Evolutionary conservation across 30 jellyfish, hydroid and myxozoan genomes (phyloP), one percentile per base, ranked within the genome.

Genomic region (Hydra vulgaris): DNA sequence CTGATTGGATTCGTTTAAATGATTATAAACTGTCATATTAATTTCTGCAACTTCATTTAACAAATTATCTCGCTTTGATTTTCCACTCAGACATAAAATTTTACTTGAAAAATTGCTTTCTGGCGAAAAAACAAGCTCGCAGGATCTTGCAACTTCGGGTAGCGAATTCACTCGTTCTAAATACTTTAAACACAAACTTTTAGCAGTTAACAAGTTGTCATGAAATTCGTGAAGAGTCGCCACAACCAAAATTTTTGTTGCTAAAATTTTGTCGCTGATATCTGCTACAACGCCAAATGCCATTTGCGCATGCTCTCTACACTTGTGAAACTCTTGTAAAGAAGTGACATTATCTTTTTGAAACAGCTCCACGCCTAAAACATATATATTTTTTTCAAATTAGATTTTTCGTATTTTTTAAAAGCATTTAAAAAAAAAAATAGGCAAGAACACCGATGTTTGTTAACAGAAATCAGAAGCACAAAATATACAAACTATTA

Each of bases 261-360:
- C 95, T 54, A 91, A 77, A 16, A 91, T 24, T 78, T 86, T 86
- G 72, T 91, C 98, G 0, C 79, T 66, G 23, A 80, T 76, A 1
- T 86, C 96, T 16, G 92, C 93, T 23, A 91, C 98, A 0, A 91
- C 96, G 1, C 98, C 98, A 83, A 91, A 86, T 18, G 98, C 98
- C 95, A 91, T 86, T 26, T 88, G 92, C 27, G 95, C 94, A 7
- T 94, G 88, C 74, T 91, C 96, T 71, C 98, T 81, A 17, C 96
- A 90, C 70, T 91, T 90, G 52, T 82, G 68, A 74, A 90, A 90
- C 76, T 90, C 97, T 7, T 90, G 95, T 67, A 69, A 76, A 23
- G 95, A 85, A 5, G 95, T 81, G 0, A 8, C 26, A 25, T 77
- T 78, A 72, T 90, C 95, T 79, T 82, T 90, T 17, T 76, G 21